These are phyloP conservation scores for Lytechinus pictus DNA, from an alignment of 35 echinoderm and acorn worm species.

Conservation along the genomic window DNA sequence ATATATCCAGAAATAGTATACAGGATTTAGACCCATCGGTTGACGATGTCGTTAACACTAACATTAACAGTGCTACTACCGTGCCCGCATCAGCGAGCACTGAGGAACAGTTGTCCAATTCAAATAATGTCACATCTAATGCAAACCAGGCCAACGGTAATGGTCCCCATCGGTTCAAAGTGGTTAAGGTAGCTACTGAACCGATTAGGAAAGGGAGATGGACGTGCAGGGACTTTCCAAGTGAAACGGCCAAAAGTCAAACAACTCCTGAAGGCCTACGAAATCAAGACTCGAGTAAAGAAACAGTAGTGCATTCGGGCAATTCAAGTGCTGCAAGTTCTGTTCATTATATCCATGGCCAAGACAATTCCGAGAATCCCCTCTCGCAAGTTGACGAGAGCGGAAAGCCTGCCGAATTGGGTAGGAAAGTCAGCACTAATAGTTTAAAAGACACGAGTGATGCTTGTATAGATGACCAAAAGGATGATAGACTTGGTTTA, in stretches of 20 bases:
- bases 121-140: slow-evolving; percentile 61
- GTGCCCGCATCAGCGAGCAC: slow-evolving; percentile 20
- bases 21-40: slow-evolving; percentile 72
- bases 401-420: slow-evolving; percentile 16
- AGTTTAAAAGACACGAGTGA: slow-evolving; percentile 12
- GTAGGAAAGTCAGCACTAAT: slow-evolving; percentile 45
- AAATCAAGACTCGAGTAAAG: slow-evolving; percentile 67
- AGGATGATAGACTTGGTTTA: slow-evolving; percentile 41
- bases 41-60: slow-evolving; percentile 51
- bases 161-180: slow-evolving; percentile 90
- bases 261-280: slow-evolving; percentile 56
- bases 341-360: slow-evolving; percentile 84
- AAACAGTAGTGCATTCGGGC: slow-evolving; percentile 75
- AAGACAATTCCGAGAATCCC: slow-evolving; percentile 60
- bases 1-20: slow-evolving; percentile 76
- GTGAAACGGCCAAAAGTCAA: slow-evolving; percentile 51
- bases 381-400: slow-evolving; percentile 27
- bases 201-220: slow-evolving; percentile 92
- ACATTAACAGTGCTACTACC: not conserved
- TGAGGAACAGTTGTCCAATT: slow-evolving; percentile 48
- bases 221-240: slow-evolving; percentile 97
- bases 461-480: slow-evolving; percentile 27
- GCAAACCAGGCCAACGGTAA: slow-evolving; percentile 83
- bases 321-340: slow-evolving; percentile 98
- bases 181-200: slow-evolving; percentile 95